These are phyloP conservation scores for Noctua janthina DNA, from an alignment of 2,888 invertebrate species.

Conservation along the genomic window DNA sequence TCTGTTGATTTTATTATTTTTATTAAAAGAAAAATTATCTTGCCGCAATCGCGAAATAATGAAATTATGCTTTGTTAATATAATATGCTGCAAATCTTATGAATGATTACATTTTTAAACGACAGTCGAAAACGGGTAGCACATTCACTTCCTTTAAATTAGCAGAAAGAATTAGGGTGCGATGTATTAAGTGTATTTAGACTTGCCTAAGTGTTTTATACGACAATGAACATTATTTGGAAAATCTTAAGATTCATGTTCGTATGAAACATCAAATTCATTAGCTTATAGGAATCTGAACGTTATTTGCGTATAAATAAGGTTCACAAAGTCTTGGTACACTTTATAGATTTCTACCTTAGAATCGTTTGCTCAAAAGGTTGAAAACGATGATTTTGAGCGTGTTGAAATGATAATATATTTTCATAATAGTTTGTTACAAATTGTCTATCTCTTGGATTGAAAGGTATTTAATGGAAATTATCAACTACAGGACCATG, in stretches of 20 bases:
- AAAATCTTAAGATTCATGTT: background rate
- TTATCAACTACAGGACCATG: conserved; percentile 79
- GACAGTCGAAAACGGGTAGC: conserved; percentile 72
- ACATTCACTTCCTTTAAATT: conserved; percentile 69
- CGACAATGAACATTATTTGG: conserved; percentile 5
- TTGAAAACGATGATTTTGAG: conserved; percentile 64
- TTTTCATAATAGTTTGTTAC: conserved; percentile 79
- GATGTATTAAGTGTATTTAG: conserved; percentile 6
- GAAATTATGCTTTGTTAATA: conserved; percentile 62
- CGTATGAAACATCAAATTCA: too few species aligned
- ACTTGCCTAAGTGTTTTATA: background rate
- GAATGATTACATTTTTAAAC: conserved; percentile 65
- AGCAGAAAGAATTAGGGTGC: conserved; percentile 51
- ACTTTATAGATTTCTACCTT: conserved; percentile 7
- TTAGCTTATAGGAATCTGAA: conserved; percentile 1
- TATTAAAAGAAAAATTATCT: conserved; percentile 69
- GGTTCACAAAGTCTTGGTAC: background rate
- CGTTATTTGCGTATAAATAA: background rate
- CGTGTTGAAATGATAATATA: conserved; percentile 72
- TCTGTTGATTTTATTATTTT: conserved; percentile 74
- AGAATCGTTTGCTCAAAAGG: conserved; percentile 71
- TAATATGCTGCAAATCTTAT: conserved; percentile 78
- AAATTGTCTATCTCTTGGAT: conserved; percentile 75
- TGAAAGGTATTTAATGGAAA: conserved; percentile 69
- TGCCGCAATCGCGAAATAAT: conserved; percentile 64